Base-by-base conservation (phyloP, 2,113 vertebrate genomes). In the Ginglymostoma cirratum region DNA sequence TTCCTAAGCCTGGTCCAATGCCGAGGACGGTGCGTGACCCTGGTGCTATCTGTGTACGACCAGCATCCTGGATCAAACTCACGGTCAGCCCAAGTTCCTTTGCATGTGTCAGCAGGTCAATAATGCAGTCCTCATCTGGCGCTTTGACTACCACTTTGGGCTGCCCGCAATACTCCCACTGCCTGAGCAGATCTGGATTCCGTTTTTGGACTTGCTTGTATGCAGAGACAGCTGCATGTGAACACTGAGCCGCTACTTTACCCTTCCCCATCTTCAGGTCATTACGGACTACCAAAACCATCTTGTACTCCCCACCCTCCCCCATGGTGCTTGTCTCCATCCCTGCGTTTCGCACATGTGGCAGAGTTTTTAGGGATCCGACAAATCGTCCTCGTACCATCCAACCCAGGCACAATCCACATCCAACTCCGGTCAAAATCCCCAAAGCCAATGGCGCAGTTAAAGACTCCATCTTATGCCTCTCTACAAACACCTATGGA, bases 241-340 rank as follows among this genome's bases (percentile, higher is more conserved):
- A 98, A 61, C 99, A 99, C 97, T 99, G 99, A 0, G 99, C 99
- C 0, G 99, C 99, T 0, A 98, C 98, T 96, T 99, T 99, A 0
- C 99, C 99, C 96, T 99, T 99, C 0, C 99, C 99, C 99, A 99
- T 99, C 97, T 99, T 99, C 96, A 99, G 96, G 96, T 99, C 99
- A 0, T 97, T 98, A 52, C 99, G 98, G 93, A 99, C 99, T 0
- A 99, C 97, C 70, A 99, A 97, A 42, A 99, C 97, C 99, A 99
- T 98, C 97, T 99, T 99, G 97, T 98, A 98, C 96, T 99, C 99
- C 0, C 99, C 99, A 0, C 97, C 97, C 85, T 99, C 99, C 12
- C 98, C 98, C 98, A 99, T 98, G 96, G 98, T 21, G n/a, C 96
- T 97, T 0, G 97, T 83, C 96, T 98, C 98, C 0, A 55, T 96